Percentiles rank a stretch among this genome's conserved stretches.
These are phyloP conservation scores for Eulithis prunata DNA, from an alignment of 2,888 invertebrate genomes.

Conservation along the genomic window DNA sequence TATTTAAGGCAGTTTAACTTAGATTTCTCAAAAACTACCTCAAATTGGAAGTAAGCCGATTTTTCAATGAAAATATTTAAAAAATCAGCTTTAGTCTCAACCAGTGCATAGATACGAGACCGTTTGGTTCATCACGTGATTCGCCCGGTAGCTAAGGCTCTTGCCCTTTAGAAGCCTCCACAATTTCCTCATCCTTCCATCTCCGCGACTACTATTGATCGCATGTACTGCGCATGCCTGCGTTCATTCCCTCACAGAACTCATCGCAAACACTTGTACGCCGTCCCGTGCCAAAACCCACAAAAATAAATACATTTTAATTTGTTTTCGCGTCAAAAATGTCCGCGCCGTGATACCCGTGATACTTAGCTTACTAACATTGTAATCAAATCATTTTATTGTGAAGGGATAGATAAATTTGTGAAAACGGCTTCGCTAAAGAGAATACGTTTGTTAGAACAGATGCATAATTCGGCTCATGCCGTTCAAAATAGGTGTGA, in stretches of 20 bases:
- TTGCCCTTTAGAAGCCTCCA: background rate
- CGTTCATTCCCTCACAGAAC: constrained; percentile 4
- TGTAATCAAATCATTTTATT: constrained; percentile 33
- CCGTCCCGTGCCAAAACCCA: constrained; percentile 26
- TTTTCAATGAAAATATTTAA: no score
- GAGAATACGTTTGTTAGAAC: constrained; percentile 55
- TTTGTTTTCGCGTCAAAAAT: constrained; percentile 12
- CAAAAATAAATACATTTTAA: background rate
- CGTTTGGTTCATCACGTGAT: no score
- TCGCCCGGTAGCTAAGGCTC: background rate
- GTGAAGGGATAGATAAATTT: constrained; percentile 51
- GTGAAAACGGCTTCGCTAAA: constrained; percentile 68
- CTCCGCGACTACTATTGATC: constrained; percentile 30
- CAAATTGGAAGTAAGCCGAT: no score
- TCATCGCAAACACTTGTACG: constrained; percentile 15
- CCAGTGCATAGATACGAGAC: no score
- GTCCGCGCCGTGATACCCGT: constrained; percentile 31
- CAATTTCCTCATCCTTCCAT: background rate
- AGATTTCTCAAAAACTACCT: no score
- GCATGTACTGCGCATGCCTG: constrained; percentile 27
- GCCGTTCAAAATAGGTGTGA: constrained; percentile 62
- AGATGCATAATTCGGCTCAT: constrained; percentile 71
- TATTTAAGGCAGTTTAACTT: no score
- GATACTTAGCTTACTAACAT: background rate
- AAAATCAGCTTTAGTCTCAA: no score